phyloP scores from a whole-genome alignment of 1,140 invertebrate species.

The Cardiocondyla obscurior region DNA sequence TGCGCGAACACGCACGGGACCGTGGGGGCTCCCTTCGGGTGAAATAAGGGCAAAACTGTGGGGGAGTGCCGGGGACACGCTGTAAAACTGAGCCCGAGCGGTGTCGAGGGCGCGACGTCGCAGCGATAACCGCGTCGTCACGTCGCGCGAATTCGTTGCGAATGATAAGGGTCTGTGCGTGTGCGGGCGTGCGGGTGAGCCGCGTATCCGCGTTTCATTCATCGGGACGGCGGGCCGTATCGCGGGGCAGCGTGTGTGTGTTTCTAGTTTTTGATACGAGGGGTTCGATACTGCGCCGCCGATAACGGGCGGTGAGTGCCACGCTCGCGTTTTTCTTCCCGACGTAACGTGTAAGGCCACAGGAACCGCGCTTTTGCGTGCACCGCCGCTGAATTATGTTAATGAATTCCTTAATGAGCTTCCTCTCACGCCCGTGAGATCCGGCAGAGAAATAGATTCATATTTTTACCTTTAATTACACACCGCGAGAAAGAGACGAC shows the following conservation, averaged over 20 bases:
- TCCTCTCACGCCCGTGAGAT: slow-evolving; percentile 11
- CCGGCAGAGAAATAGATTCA: neutral
- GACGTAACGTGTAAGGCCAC: neutral
- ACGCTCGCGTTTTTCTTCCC: neutral
- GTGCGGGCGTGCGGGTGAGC: slow-evolving; percentile 51
- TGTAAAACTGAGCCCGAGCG: slow-evolving; percentile 62
- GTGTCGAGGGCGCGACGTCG: slow-evolving; percentile 31
- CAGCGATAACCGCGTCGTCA: slow-evolving; percentile 59
- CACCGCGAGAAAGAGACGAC: neutral
- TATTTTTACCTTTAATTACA: slow-evolving; percentile 32
- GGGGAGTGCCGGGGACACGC: slow-evolving; percentile 21
- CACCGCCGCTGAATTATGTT: slow-evolving; percentile 43
- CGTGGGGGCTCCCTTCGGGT: neutral
- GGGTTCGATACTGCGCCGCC: slow-evolving; percentile 62
- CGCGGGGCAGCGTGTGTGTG: neutral
- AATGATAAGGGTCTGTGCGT: slow-evolving; percentile 57
- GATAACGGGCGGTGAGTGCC: slow-evolving; percentile 56
- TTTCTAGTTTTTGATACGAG: slow-evolving; percentile 64
- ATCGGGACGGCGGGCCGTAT: slow-evolving; percentile 53
- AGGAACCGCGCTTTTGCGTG: neutral
- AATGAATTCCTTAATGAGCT: slow-evolving; percentile 33
- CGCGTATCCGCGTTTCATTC: slow-evolving; percentile 67
- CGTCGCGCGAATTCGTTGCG: slow-evolving; percentile 56
- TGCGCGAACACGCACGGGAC: too few species aligned
- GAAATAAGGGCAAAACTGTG: neutral